A percentile compares a stretch with the other conserved stretches of the same genome.
Conservation (phyloP, 2,113 vertebrate genomes). For the Arizona elegans region DNA sequence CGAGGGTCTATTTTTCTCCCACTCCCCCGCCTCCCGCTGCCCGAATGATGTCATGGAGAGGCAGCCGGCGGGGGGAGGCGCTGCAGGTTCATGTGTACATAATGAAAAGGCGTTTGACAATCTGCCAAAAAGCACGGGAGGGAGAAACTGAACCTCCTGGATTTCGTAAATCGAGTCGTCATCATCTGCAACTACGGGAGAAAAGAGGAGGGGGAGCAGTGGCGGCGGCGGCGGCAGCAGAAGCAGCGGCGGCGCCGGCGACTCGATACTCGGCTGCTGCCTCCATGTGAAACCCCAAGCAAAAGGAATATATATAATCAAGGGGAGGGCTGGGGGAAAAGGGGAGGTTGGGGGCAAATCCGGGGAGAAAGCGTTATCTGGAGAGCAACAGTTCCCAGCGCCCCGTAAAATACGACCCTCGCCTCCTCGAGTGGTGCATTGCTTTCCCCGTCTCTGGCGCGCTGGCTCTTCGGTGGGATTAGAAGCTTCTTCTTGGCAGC, state of each 20-base stretch:
- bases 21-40: conserved; percentile 36
- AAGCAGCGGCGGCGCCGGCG: conserved; percentile 47
- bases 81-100: conserved; percentile 75
- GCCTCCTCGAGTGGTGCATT: neutral
- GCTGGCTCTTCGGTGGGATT: conserved; percentile 12
- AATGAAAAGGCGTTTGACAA: conserved; percentile 76
- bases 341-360: neutral
- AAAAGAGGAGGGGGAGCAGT: conserved; percentile 2
- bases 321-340: neutral
- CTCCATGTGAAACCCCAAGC: conserved; percentile 62
- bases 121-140: conserved; percentile 69
- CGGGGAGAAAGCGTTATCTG: neutral
- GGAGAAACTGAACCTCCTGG: conserved; percentile 70
- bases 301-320: neutral
- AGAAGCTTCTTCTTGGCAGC: conserved; percentile 35
- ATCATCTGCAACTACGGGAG: conserved; percentile 69
- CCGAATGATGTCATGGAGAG: conserved; percentile 82
- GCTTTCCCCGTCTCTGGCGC: neutral
- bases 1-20: conserved; percentile 32
- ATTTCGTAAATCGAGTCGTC: conserved; percentile 73
- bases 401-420: neutral
- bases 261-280: conserved; percentile 51
- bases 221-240: conserved; percentile 19
- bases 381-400: neutral
- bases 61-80: conserved; percentile 59